phyloP scores from a whole-genome alignment of 1,140 invertebrate genomes.

The Penaeus chinensis region DNA sequence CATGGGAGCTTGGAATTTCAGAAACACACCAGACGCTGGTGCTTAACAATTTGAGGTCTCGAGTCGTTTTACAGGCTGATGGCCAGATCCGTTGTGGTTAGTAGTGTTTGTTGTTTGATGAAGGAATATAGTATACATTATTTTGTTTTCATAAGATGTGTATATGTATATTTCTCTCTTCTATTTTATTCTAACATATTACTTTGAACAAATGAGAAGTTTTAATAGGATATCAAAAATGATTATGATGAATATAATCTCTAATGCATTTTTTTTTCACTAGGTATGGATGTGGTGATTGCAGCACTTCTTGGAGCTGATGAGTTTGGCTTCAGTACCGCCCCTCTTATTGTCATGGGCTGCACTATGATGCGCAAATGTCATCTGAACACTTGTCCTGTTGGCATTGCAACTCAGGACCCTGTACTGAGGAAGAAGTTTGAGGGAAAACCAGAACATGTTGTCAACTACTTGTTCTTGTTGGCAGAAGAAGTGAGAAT shows the following conservation, averaged over 20 bases:
- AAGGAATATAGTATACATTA: neutral
- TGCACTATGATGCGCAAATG: constrained; percentile 99
- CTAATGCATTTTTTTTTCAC: neutral
- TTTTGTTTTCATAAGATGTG: no score
- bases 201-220: neutral
- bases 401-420: constrained; percentile 97
- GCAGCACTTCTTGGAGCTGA: constrained; percentile 96
- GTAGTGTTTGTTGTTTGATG: neutral
- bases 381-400: constrained; percentile 98
- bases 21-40: constrained; percentile 97
- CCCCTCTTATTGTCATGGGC: constrained; percentile 94
- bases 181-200: no score
- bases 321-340: constrained; percentile 99
- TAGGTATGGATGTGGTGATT: constrained; percentile 95
- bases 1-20: constrained; percentile 97
- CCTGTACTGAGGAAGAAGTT: constrained; percentile 95
- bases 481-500: constrained; percentile 90
- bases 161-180: no score
- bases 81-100: constrained; percentile 87
- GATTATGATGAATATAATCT: neutral
- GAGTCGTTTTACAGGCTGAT: constrained; percentile 95
- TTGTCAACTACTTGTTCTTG: constrained; percentile 98
- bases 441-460: constrained; percentile 96
- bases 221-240: neutral
- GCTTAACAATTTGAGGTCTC: constrained; percentile 93